Base-by-base conservation (phyloP, 2,113 vertebrate species). In the Ictalurus furcatus region DNA sequence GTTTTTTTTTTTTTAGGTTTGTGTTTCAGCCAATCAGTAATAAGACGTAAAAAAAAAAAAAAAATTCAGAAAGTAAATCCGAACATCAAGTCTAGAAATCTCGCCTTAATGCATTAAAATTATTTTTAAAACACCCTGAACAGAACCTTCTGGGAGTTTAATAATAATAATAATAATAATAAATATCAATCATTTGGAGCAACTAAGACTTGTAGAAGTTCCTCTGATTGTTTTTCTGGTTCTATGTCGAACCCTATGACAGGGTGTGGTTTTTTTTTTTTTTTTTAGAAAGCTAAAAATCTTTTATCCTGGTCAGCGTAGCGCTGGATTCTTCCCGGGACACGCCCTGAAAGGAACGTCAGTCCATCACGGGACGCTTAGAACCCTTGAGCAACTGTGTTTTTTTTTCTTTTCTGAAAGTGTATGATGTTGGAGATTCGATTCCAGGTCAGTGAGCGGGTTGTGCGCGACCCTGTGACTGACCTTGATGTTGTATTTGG, bases 401-500 rank as follows among this genome's bases (percentile, higher is more conserved):
- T 11, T 12, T 0, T 25, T 28, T 56, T 56, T 56, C 2, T 25
- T 9, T 25, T 25, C 61, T 65, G 25, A 28, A 8, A 12, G 63
- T 65, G 9, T 65, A 25, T 65, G 63, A 65, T 12, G 63, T 28
- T 2, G 28, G 23, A 12, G 11, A 65, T 12, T 28, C 3, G 63
- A 63, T 2, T 63, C 21, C 8, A 6, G 61, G 21, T 25, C 21
- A 9, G 65, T 4, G 11, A n/a, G 44, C 44, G 7, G 44, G 67
- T 34, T 71, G 14, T 71, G 67, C 16, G 71, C 11, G 78, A 17
- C 23, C 6, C 6, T 34, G 28, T 14, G 2, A 85, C 94, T 90
- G 59, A 97, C 97, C 0, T 87, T 91, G 89, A 98, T 97, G 91
- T 96, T 95, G 56, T 98, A 97, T 92, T 19, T 95, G 92, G 97